Percentiles rank a stretch among this genome's conserved stretches.
Evolutionary conservation across 2,888 invertebrate species (phyloP).

Genomic region (Imbricaverruca yamaguchii): DNA sequence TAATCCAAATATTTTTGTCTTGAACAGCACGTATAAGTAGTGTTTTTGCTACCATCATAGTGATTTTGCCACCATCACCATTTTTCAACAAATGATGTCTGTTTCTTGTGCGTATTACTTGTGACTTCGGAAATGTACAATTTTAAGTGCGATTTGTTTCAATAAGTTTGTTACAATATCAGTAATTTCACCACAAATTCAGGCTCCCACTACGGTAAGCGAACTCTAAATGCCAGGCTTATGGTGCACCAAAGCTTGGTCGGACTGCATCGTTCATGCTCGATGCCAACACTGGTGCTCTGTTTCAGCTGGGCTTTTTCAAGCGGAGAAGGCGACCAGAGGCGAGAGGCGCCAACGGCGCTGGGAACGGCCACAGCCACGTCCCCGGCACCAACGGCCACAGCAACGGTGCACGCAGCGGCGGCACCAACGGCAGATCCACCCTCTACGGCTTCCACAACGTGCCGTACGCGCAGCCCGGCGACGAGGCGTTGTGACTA

Average conservation of each 20-base stretch:
- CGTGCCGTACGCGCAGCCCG: constrained; percentile 10
- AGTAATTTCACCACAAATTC: neutral
- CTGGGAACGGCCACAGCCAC: neutral
- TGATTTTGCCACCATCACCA: no score
- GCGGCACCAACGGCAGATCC: neutral
- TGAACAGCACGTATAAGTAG: no score
- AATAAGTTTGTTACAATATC: neutral
- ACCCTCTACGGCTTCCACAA: constrained; percentile 5
- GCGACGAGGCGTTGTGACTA: constrained; percentile 12
- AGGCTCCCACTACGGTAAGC: neutral
- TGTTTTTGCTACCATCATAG: no score
- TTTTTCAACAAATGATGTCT: no score
- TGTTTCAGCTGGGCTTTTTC: neutral
- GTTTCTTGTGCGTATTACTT: no score
- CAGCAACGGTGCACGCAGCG: neutral
- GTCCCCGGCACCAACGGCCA: neutral
- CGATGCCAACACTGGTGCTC: neutral
- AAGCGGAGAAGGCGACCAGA: neutral
- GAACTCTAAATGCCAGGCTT: neutral
- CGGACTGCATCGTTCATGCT: neutral
- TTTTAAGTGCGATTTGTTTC: no score
- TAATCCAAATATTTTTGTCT: no score
- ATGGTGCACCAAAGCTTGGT: neutral
- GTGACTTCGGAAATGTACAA: no score
- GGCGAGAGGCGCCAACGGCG: neutral